Evolutionary conservation across 2,888 invertebrate species (phyloP).

Genomic region (Leucophora obtusa): DNA sequence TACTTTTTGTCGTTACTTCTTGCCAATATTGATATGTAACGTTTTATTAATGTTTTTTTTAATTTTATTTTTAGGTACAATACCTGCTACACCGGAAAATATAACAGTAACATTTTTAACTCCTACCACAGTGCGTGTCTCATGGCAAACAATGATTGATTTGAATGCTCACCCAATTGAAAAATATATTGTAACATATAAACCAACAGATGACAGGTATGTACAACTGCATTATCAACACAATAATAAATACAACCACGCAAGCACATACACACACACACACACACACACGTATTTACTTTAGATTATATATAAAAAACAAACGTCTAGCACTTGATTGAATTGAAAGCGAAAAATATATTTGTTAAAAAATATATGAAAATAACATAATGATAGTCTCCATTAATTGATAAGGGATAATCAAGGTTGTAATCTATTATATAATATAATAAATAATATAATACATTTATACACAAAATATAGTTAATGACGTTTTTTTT

Average conservation of each 20-base stretch:
- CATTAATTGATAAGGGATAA: conserved; percentile 39
- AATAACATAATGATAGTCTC: conserved; percentile 28
- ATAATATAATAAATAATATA: no score
- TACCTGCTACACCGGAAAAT: conserved; percentile 90
- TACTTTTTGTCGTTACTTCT: conserved; percentile 4
- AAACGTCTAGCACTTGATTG: conserved; percentile 19
- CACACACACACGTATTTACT: not conserved
- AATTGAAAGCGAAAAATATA: not conserved
- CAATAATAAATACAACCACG: not conserved
- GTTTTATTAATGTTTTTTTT: not conserved
- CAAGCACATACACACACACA: conserved; percentile 26
- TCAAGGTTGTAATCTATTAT: conserved; percentile 7
- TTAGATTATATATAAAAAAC: not conserved
- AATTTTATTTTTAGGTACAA: conserved; percentile 82
- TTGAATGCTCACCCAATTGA: conserved; percentile 83
- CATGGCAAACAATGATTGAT: conserved; percentile 91
- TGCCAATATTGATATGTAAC: conserved; percentile 1
- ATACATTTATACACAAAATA: no score
- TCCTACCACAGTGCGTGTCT: conserved; percentile 90
- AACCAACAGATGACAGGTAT: conserved; percentile 95
- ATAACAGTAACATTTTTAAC: conserved; percentile 93
- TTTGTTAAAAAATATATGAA: not conserved
- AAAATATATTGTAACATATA: conserved; percentile 94
- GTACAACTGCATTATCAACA: conserved; percentile 68
- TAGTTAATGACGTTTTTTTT: no score